A percentile compares a stretch with the other conserved stretches of the same genome.
phyloP scores from a whole-genome alignment of 2,113 vertebrate genomes.

The Microtus ochrogaster region DNA sequence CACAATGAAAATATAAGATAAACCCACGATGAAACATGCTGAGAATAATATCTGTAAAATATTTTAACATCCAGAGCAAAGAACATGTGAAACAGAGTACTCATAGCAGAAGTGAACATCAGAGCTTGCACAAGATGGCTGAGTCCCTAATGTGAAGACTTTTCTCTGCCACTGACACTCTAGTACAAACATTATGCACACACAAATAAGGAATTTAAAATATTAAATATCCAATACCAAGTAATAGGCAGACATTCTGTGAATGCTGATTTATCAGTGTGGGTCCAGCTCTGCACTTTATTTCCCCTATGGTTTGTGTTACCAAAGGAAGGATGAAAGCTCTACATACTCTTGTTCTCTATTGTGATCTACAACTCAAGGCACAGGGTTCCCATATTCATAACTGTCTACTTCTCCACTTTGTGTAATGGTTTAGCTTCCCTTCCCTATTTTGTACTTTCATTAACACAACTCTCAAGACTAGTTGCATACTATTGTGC shows the following conservation, averaged over 20 bases:
- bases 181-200: neutral
- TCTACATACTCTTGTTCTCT: neutral
- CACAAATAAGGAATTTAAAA: neutral
- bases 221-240: fast-evolving
- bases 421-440: too few relatives aligned
- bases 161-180: neutral
- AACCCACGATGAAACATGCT: neutral
- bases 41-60: neutral
- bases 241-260: fast-evolving
- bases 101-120: neutral
- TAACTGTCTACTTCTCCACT: neutral
- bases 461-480: neutral
- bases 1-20: neutral
- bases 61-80: too few relatives aligned
- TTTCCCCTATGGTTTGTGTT: neutral
- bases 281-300: neutral
- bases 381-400: neutral
- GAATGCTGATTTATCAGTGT: neutral
- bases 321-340: neutral
- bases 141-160: fast-evolving
- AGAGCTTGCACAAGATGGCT: neutral
- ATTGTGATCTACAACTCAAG: neutral
- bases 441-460: neutral
- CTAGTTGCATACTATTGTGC: neutral
- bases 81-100: neutral